These are phyloP conservation scores for Pachypanchax playfairii DNA, from an alignment of 2,113 vertebrate species.

Conservation along the genomic window DNA sequence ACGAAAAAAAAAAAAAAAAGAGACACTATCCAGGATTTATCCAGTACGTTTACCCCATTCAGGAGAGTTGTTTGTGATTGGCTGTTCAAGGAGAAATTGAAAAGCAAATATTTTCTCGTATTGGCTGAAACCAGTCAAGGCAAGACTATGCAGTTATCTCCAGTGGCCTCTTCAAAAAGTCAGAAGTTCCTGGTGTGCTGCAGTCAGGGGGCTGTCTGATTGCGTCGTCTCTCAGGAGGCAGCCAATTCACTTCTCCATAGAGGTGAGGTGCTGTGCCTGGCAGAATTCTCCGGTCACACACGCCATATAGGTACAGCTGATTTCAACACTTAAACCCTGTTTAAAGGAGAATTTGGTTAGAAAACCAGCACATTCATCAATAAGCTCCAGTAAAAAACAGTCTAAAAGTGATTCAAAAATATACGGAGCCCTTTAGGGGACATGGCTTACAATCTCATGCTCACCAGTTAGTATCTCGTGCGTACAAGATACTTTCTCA, in stretches of 20 bases:
- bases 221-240: constrained; percentile 80
- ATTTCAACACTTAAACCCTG: constrained; percentile 93
- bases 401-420: no score
- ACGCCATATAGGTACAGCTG: constrained; percentile 98
- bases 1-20: constrained; percentile 76
- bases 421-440: no score
- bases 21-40: constrained; percentile 84
- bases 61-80: constrained; percentile 84
- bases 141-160: constrained; percentile 80
- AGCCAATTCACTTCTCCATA: constrained; percentile 93
- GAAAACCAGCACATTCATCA: no score
- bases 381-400: no score
- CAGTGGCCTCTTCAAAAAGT: constrained; percentile 62
- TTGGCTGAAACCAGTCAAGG: constrained; percentile 61
- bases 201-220: constrained; percentile 82
- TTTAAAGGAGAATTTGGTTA: constrained; percentile 1
- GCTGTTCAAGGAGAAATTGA: constrained; percentile 78
- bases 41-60: constrained; percentile 86
- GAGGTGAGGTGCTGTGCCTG: constrained; percentile 99
- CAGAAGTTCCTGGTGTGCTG: constrained; percentile 68
- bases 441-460: no score
- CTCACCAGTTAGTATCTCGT: no score
- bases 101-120: constrained; percentile 65
- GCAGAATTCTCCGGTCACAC: constrained; percentile 97
- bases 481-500: no score